These are phyloP conservation scores for Balanococcus diminutus DNA, from an alignment of 2,888 invertebrate species.

Conservation along the genomic window DNA sequence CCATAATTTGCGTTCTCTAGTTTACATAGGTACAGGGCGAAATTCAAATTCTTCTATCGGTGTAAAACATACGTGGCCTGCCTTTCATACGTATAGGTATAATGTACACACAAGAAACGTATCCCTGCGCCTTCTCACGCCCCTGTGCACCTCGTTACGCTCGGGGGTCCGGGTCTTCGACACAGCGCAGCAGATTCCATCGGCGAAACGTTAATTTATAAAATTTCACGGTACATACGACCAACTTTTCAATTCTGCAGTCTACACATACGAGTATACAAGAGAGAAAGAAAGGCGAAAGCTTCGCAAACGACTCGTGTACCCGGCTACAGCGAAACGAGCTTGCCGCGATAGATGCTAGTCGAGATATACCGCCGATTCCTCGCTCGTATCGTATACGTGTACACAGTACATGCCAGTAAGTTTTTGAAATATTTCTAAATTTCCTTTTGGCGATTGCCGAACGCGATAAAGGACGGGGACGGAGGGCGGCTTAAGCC, in stretches of 20 bases:
- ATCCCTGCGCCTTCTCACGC: not conserved
- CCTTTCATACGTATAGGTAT: not conserved
- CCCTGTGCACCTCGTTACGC: not conserved
- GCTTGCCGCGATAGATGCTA: not conserved
- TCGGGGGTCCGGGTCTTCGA: not conserved
- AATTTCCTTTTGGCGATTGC: constrained; percentile 3
- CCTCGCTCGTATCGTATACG: not conserved
- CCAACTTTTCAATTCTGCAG: not conserved
- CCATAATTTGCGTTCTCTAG: no score
- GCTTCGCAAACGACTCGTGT: not conserved
- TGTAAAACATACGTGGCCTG: no score
- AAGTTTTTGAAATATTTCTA: constrained; percentile 17
- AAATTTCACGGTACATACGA: constrained; percentile 1
- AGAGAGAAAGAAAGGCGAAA: not conserved
- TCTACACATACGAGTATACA: not conserved
- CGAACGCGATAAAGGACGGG: not conserved
- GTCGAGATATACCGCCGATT: not conserved
- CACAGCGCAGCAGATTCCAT: not conserved
- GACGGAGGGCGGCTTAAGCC: not conserved
- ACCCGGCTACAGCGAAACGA: not conserved
- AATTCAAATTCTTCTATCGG: no score
- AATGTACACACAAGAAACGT: not conserved
- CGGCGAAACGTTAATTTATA: constrained; percentile 1
- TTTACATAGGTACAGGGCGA: no score
- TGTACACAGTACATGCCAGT: not conserved